Base-by-base conservation (phyloP, 2,888 invertebrate species). In the Tiliacea aurago region DNA sequence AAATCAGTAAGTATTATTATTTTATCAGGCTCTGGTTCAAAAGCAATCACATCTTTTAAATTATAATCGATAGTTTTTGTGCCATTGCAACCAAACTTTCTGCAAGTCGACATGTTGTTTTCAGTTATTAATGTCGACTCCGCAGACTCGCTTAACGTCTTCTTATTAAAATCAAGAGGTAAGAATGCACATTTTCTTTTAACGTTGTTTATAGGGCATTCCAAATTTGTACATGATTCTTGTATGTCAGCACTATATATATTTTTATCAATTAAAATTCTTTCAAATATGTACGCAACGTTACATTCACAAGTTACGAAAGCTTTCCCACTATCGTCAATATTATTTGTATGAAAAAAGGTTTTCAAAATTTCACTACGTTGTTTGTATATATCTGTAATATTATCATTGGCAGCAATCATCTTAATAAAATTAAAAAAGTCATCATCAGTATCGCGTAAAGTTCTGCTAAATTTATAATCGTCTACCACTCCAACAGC, bases 11-110 rank as follows among this genome's bases (percentile, higher is more conserved):
- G 56, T n/a, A 37, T 20, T 59, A 59, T 37, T 59, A 59, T 59
- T 59, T 53, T 53, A 23, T 53, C 23, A 53, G 53, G 15, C 23
- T 15, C 55, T 28, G 55, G 55, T 55, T 55, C 37, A 37, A 37
- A 37, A 37, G 37, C 37, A 37, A 61, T 41, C 41, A 41, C 41
- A 61, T 61, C 41, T 41, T 61, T 59, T 59, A 59, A 59, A 55
- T 59, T 59, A 59, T 59, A 59, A 59, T 59, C 59, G n/a, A 59
- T 45, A 59, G 37, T 59, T 59, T 59, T 59, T 59, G n/a, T 59
- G 59, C 59, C 59, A 59, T 7, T 59, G 59, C 41, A 59, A 59
- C 59, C 59, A 59, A 41, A 41, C 37, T 59, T 59, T 59, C 59
- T 59, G 59, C 59, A 59, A 59, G 59, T 59, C 59, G 41, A 59